phyloP scores from a whole-genome alignment of 1,140 invertebrate species.

The Camponotus floridanus region DNA sequence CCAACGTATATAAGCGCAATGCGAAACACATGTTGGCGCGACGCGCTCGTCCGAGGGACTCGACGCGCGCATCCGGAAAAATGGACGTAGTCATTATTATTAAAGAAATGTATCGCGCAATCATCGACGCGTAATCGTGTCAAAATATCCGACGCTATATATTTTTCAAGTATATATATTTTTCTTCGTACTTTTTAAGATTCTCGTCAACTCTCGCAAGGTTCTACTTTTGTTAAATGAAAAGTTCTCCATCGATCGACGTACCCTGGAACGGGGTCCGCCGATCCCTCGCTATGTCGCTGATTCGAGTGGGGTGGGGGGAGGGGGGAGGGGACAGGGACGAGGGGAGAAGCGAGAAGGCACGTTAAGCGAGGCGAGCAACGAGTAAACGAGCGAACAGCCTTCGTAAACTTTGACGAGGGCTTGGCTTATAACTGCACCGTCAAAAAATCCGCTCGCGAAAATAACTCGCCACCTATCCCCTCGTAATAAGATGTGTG shows the following conservation, averaged over 20 bases:
- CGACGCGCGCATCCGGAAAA: slow-evolving; percentile 37
- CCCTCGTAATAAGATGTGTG: slow-evolving; percentile 7
- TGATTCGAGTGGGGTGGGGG: slow-evolving; percentile 12
- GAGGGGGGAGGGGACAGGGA: neutral
- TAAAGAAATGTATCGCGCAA: slow-evolving; percentile 30
- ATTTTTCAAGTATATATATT: too few relatives aligned
- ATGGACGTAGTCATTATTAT: slow-evolving; percentile 54
- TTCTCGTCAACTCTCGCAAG: neutral
- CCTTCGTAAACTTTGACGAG: slow-evolving; percentile 72
- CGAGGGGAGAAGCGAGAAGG: slow-evolving; percentile 60
- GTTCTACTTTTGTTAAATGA: neutral
- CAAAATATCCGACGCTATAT: too few relatives aligned
- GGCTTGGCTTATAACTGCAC: slow-evolving; percentile 63
- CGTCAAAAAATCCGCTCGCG: slow-evolving; percentile 58
- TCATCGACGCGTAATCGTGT: too few relatives aligned
- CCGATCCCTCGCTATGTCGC: slow-evolving; percentile 41
- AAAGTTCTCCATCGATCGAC: too few relatives aligned
- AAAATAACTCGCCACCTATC: slow-evolving; percentile 48
- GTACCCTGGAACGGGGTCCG: slow-evolving; percentile 9
- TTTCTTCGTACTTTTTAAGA: neutral
- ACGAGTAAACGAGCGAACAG: slow-evolving; percentile 64
- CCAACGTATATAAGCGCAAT: slow-evolving; percentile 18
- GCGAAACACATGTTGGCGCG: slow-evolving; percentile 14
- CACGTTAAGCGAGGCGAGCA: slow-evolving; percentile 64
- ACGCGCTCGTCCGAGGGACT: slow-evolving; percentile 2